Evolutionary conservation across 2,888 invertebrate genomes (phyloP).

Genomic region (Ashinkailepas kermadecensis): DNA sequence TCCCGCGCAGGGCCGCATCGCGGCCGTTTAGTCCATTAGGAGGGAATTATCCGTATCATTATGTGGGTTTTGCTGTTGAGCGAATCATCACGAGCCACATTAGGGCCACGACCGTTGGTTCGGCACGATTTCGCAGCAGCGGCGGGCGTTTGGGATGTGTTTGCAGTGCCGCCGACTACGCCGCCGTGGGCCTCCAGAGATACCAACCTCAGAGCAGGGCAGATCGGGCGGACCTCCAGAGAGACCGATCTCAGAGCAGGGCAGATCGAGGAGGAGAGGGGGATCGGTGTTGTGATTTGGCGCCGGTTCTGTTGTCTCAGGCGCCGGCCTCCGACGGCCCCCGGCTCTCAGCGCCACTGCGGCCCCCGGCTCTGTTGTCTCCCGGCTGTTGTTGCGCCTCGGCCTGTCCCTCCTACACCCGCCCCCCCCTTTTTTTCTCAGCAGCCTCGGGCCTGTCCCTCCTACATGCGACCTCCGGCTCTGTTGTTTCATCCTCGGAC

Average conservation of each 20-base stretch:
- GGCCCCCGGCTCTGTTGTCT: too few relatives aligned
- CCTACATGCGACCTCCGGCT: too few relatives aligned
- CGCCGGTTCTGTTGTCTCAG: too few relatives aligned
- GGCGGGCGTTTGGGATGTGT: neutral
- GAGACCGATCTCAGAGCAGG: neutral
- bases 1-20: neutral
- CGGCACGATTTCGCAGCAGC: neutral
- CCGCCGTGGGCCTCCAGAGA: neutral
- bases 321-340: too few relatives aligned
- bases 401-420: too few relatives aligned
- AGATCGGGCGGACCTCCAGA: neutral
- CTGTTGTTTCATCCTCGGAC: neutral
- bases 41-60: neutral
- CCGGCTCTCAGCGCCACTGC: too few relatives aligned
- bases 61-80: slow-evolving; percentile 18
- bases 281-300: neutral
- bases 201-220: too few relatives aligned
- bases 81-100: neutral
- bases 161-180: neutral
- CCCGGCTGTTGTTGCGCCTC: too few relatives aligned
- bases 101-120: neutral
- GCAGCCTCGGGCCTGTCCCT: too few relatives aligned
- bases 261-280: neutral
- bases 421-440: too few relatives aligned
- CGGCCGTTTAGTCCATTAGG: neutral